Evolutionary conservation across 2,797 vertebrate genomes (phyloP), one percentile per base, ranked within the genome.

Genomic region (Monodelphis domestica): DNA sequence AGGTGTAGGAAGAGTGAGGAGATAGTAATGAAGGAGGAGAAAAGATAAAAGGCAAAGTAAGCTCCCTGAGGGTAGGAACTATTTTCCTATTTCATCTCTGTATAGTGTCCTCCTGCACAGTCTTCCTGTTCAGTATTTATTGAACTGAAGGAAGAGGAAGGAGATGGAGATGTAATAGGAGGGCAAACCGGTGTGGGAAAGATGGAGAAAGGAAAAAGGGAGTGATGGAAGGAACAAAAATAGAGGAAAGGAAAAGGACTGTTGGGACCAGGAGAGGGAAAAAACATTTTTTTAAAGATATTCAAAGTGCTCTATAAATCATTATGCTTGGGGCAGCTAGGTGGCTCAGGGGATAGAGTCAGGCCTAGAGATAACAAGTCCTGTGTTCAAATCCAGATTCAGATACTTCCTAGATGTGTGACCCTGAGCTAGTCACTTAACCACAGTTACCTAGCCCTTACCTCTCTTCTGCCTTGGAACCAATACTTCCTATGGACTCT

Each of bases 21-120:
- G 29, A 70, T 30, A 53, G n/a, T 29, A 87, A 15, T 3, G 29
- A 53, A 89, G 52, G 84, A 90, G 21, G n/a, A 90, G 91, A 78
- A 92, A 92, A 87, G 90, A 92, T 63, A 87, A 56, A 90, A 89
- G 93, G 89, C 55, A 92, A 2, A 57, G 30, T 4, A 54, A 33
- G 45, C 56, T 53, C 87, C 24, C 52, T 51, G 11, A 93, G 91
- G 50, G 26, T 29, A 7, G 28, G n/a, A 50, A 59, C 5, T 21
- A 70, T 70, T 70, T 70, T 70, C 63, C 17, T 70, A 21, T 70
- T 95, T 95, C 88, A 17, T 54, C 2, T 50, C 24, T 24, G 26
- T 53, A 90, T 89, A 56, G 17, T 4, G 55, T 90, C 84, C 89
- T 90, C 84, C 89, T 45, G 12, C 24, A 52, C 26, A 63, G 5